Evolutionary conservation across 92 coral and sea anemone genomes (phyloP).

Genomic region (Plumapathes pennacea): DNA sequence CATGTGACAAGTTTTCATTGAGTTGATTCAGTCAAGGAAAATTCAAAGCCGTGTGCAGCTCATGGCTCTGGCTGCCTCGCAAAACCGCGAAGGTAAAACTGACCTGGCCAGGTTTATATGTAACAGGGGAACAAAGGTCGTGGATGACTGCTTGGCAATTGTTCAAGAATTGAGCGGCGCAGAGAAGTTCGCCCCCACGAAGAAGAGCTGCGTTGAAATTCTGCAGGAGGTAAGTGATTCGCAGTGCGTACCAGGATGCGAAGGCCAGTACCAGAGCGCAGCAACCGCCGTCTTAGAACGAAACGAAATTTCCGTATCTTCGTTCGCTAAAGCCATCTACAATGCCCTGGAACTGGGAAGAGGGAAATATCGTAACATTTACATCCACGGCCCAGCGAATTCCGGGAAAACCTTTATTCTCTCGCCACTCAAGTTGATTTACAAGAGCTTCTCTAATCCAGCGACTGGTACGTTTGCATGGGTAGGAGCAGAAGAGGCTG

Average conservation of each 20-base stretch:
- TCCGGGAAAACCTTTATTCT: conserved; percentile 23
- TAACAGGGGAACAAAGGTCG: conserved; percentile 38
- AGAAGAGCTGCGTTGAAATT: conserved; percentile 9
- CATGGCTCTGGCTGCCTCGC: conserved; percentile 31
- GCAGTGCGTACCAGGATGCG: conserved; percentile 11
- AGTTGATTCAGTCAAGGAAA: conserved; percentile 5
- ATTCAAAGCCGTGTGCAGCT: conserved; percentile 21
- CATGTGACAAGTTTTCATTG: too few relatives aligned
- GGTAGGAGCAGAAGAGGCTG: conserved; percentile 20
- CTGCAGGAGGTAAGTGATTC: neutral
- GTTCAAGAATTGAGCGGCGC: conserved; percentile 42
- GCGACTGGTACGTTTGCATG: conserved; percentile 19
- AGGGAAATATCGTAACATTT: conserved; percentile 41
- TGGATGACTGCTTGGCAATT: conserved; percentile 28
- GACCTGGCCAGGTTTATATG: conserved; percentile 47
- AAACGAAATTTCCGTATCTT: conserved; percentile 1
- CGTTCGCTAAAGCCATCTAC: conserved; percentile 14
- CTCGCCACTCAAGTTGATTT: conserved; percentile 7
- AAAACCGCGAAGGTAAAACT: conserved; percentile 45
- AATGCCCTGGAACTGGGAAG: conserved; percentile 19
- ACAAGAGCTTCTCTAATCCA: conserved; percentile 9
- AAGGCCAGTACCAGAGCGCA: conserved; percentile 5
- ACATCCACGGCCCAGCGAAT: conserved; percentile 27
- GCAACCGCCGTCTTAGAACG: conserved; percentile 2
- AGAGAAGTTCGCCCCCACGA: neutral